A percentile compares a stretch with the other conserved stretches of the same genome.
Conservation (phyloP, 1,140 invertebrate genomes). For the Magallana angulata region DNA sequence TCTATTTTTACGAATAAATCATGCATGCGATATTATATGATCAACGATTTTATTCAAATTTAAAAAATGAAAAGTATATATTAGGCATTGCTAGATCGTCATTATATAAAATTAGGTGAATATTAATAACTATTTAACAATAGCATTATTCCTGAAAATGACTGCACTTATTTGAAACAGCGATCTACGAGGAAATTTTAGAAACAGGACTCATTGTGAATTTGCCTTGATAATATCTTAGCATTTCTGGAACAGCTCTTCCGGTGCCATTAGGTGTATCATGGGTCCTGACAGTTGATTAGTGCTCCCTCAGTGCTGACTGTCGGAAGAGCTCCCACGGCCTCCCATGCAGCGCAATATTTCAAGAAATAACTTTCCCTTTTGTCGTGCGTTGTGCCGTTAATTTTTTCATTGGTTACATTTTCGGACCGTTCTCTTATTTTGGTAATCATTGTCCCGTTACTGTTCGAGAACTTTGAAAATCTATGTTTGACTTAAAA, state of each 20-base stretch:
- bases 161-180: background rate
- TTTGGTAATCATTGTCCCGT: too few relatives aligned
- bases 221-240: background rate
- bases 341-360: background rate
- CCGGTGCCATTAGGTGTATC: conserved; percentile 4
- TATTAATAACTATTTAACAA: conserved; percentile 2
- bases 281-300: background rate
- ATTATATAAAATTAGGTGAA: background rate
- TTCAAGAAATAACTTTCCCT: background rate
- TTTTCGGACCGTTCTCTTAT: too few relatives aligned
- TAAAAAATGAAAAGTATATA: too few relatives aligned
- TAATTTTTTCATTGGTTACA: too few relatives aligned
- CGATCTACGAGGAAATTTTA: background rate
- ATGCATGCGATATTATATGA: too few relatives aligned
- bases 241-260: background rate
- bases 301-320: background rate
- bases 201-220: background rate
- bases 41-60: too few relatives aligned
- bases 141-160: background rate
- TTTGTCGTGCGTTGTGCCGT: too few relatives aligned
- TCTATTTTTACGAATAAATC: too few relatives aligned
- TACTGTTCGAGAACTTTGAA: too few relatives aligned
- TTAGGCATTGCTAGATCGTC: too few relatives aligned
- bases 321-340: background rate
- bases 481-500: too few relatives aligned